Base-by-base conservation (phyloP, 2,888 invertebrate species). In the Caenorhabditis doughertyi region DNA sequence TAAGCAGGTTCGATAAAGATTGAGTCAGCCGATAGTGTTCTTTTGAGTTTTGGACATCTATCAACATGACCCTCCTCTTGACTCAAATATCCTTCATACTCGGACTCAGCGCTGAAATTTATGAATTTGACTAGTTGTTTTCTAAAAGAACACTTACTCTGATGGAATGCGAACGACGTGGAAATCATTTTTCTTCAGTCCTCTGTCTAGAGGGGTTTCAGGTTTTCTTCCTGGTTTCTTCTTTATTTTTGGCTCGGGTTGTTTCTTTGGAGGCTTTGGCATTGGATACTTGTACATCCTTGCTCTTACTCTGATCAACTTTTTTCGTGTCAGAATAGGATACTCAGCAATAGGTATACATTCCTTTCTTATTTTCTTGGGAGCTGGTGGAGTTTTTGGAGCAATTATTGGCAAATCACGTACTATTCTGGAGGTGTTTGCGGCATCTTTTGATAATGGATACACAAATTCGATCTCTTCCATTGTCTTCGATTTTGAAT, bases 111-210 rank as follows among this genome's bases (percentile, higher is more conserved):
- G 21, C 74, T 76, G 74, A 39, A 76, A 25, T n/a, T n/a, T n/a
- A n/a, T n/a, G 0, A 35, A 35, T 7, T 18, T 18, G 18, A 2
- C n/a, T n/a, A n/a, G n/a, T n/a, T n/a, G n/a, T n/a, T n/a, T n/a
- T n/a, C n/a, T n/a, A n/a, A n/a, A n/a, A n/a, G n/a, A 29, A 18
- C 35, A 73, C 74, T 58, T 9, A 76, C 74, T 76, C 74, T 2
- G 74, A 76, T n/a, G 74, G 18, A 0, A n/a, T 2, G 7, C 18
- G 25, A 0, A 3, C 0, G 4, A 25, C 29, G 3, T 55, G 21
- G 23, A 76, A 76, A 16, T 65, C 47, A 23, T 65, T 7, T 11
- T 23, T 47, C 11, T 65, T 29, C 1, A 56, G 16, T 1, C 21
- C 51, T 21, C 35, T 49, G 0, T 65, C 47, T 18, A 18, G 44